Evolutionary conservation across 2,797 vertebrate species (phyloP), one percentile per base, ranked within the genome.

Genomic region (Notolepis coatsorum): DNA sequence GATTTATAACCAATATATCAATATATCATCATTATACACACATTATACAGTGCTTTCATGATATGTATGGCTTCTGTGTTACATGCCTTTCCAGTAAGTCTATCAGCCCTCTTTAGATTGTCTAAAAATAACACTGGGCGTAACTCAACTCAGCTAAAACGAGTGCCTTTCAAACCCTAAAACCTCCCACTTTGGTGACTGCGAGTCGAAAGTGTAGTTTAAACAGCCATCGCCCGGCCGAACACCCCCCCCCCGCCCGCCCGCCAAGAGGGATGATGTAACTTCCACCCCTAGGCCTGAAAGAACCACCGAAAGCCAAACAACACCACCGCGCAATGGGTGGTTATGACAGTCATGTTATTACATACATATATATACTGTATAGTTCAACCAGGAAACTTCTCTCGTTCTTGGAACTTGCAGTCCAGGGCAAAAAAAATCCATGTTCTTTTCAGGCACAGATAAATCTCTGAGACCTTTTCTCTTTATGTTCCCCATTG

Each of bases 381-480:
- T 28, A 38, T 12, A n/a, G 20, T 47, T 23, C 3, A 25, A 0
- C 65, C 67, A 7, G 17, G n/a, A 0, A 20, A 31, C 10, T 12
- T 30, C 15, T 56, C 3, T 35, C 10, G 23, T 30, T 31, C 23
- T 12, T 28, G 7, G 2, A 7, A 6, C 23, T 24, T 7, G 13
- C 10, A 61, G 45, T 67, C 46, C 42, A 23, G 3, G 39, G 35
- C 7, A 23, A 31, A 27, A 1, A 48, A 35, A 30, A 35, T 20
- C 35, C 21, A 2, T 38, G 50, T 24, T 67, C 48, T 70, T 71
- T 71, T 41, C 42, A 59, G 37, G 56, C 7, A 1, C 0, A 57
- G 41, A 68, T 71, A 71, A 23, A 70, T 79, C 43, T 39, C 50
- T 27, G 28, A 60, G 69, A 54, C 61, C 66, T 69, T 81, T 79